A percentile compares a stretch with the other conserved stretches of the same genome.
Conservation (phyloP, 2,113 vertebrate species). For the Pangasianodon gigas region DNA sequence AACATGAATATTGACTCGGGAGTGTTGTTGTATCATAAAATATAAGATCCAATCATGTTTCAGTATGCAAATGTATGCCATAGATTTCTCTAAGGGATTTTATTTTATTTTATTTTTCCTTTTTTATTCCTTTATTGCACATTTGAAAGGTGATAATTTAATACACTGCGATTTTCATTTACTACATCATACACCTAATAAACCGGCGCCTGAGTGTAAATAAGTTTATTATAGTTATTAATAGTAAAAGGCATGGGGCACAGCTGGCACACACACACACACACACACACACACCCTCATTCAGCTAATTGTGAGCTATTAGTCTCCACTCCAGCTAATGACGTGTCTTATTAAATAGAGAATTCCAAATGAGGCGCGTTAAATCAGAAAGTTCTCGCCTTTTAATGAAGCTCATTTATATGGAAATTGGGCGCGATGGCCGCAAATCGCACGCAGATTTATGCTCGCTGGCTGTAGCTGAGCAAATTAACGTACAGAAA, state of each 20-base stretch:
- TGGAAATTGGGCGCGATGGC: slow-evolving; percentile 79
- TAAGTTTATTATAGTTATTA: slow-evolving; percentile 22
- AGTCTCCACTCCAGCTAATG: slow-evolving; percentile 74
- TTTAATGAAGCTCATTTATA: slow-evolving; percentile 83
- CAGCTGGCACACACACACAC: slow-evolving; percentile 25
- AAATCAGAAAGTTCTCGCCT: slow-evolving; percentile 77
- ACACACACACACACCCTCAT: slow-evolving; percentile 24
- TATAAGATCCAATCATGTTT: background rate
- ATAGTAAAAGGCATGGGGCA: slow-evolving; percentile 3
- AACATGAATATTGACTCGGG: background rate
- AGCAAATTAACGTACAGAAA: slow-evolving; percentile 45
- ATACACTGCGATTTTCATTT: background rate
- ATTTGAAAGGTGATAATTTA: background rate
- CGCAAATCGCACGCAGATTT: slow-evolving; percentile 70
- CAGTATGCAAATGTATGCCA: slow-evolving; percentile 15
- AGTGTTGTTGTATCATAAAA: slow-evolving; percentile 3
- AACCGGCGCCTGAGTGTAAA: background rate
- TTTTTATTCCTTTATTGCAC: background rate
- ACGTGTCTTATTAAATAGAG: slow-evolving; percentile 82
- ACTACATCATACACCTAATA: background rate
- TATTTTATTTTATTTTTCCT: background rate
- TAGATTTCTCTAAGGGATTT: slow-evolving; percentile 26
- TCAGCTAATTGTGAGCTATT: slow-evolving; percentile 77
- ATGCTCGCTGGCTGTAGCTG: slow-evolving; percentile 66
- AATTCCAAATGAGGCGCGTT: slow-evolving; percentile 80